Base-by-base conservation (phyloP, 2,113 vertebrate species). In the Crotalus viridis region DNA sequence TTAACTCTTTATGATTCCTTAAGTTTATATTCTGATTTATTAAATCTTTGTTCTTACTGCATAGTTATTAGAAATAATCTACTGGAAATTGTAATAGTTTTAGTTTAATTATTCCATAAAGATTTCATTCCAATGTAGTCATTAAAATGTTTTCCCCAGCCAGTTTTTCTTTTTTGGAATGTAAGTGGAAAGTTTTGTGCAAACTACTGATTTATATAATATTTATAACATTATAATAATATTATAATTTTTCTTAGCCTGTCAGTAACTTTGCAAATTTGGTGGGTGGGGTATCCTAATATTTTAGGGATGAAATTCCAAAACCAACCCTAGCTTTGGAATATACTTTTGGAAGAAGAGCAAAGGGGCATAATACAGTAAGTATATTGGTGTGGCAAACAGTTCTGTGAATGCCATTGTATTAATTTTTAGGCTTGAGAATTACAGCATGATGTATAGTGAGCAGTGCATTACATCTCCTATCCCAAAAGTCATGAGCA, bases 271-370 rank as follows among this genome's bases (percentile, higher is more conserved):
- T 94, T 88, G 91, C 6, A 81, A 56, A 90, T 89, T 96, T n/a
- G 88, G 9, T 22, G 22, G 28, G 0, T 52, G 26, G 59, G 91
- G 22, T 28, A 19, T 94, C 85, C 96, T 94, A 54, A 46, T 95
- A 91, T 46, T 48, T 46, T 92, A 99, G 99, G 95, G 99, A 99
- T 95, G 99, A 99, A 95, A 89, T 97, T 86, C 96, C 99, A 57
- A 99, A 99, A 94, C 98, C 99, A 21, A 99, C 99, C 4, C 97
- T 99, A 94, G 98, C 99, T 39, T 96, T 99, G 96, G 99, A 99
- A 91, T 99, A 99, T 94, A 99, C 98, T 0, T 99, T 99, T 87
- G 99, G 99, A 95, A 98, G 99, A 97, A 97, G 98, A 94, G 97
- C 98, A 74, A 97, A 98, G 95, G 99, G 99, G 39, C 98, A 99